phyloP scores from a whole-genome alignment of 2,888 invertebrate species.

The Smittia aterrima region DNA sequence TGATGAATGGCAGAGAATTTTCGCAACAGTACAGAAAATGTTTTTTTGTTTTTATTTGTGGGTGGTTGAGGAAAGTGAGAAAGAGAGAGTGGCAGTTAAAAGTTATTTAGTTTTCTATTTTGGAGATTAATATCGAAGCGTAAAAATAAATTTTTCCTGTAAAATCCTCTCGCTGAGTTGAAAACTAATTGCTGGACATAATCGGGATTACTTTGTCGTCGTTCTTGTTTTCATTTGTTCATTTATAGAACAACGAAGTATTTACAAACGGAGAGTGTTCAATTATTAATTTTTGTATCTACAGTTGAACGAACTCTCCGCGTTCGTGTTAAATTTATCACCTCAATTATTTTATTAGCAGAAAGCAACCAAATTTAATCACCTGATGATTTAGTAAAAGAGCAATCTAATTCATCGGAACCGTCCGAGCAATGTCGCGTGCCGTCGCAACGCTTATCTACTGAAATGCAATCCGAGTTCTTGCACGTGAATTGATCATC shows the following conservation, averaged over 20 bases:
- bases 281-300: conserved; percentile 4
- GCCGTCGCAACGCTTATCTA: conserved; percentile 19
- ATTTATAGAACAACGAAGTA: not conserved
- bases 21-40: conserved; percentile 1
- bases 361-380: conserved; percentile 6
- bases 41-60: too few species aligned
- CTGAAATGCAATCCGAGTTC: conserved; percentile 12
- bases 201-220: not conserved
- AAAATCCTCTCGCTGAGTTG: not conserved
- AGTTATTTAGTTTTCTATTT: too few species aligned
- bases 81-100: too few species aligned
- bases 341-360: not conserved
- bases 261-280: not conserved
- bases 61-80: too few species aligned
- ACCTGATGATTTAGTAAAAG: conserved; percentile 16
- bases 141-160: too few species aligned
- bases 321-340: not conserved
- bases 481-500: conserved; percentile 30
- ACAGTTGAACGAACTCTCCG: not conserved
- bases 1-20: not conserved
- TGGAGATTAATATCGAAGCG: too few species aligned
- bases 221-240: not conserved
- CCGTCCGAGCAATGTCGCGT: conserved; percentile 2
- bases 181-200: not conserved
- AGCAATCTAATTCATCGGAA: conserved; percentile 29